Conservation (phyloP, 2,113 vertebrate species). For the Cranoglanis bouderius region DNA sequence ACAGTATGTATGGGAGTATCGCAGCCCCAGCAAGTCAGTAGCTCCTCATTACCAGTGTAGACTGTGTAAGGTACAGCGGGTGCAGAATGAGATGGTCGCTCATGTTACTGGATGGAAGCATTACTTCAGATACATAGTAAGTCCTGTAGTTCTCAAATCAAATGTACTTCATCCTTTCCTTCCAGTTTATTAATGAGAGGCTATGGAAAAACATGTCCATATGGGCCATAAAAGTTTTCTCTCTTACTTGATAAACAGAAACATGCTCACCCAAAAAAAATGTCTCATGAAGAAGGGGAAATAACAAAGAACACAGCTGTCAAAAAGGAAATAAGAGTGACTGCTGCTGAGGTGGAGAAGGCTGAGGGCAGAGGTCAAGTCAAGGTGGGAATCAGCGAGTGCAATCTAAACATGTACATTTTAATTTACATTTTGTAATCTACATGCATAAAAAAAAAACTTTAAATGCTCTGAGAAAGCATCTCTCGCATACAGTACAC, state of each 20-base stretch:
- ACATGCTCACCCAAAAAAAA: slow-evolving; percentile 63
- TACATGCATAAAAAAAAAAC: background rate
- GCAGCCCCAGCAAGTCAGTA: slow-evolving; percentile 76
- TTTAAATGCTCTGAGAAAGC: background rate
- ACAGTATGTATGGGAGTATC: slow-evolving; percentile 79
- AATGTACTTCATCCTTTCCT: background rate
- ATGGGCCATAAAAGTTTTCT: background rate
- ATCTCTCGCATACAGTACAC: background rate
- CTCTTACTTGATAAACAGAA: slow-evolving; percentile 57
- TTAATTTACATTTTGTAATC: background rate
- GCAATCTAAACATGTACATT: background rate
- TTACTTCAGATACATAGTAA: slow-evolving; percentile 72
- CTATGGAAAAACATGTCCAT: too few relatives aligned
- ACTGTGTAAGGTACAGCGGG: slow-evolving; percentile 69
- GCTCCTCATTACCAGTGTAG: slow-evolving; percentile 77
- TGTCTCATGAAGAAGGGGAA: slow-evolving; percentile 64
- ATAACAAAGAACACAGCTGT: slow-evolving; percentile 63
- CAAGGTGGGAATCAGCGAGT: slow-evolving; percentile 58
- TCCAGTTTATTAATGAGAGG: background rate
- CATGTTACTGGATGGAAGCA: slow-evolving; percentile 78
- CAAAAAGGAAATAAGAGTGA: slow-evolving; percentile 65
- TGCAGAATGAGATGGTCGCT: slow-evolving; percentile 73
- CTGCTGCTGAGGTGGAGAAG: slow-evolving; percentile 66
- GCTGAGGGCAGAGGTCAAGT: slow-evolving; percentile 70
- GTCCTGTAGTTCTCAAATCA: background rate